These are phyloP conservation scores for Bombus confusus DNA, from an alignment of 1,140 invertebrate species.

Conservation along the genomic window DNA sequence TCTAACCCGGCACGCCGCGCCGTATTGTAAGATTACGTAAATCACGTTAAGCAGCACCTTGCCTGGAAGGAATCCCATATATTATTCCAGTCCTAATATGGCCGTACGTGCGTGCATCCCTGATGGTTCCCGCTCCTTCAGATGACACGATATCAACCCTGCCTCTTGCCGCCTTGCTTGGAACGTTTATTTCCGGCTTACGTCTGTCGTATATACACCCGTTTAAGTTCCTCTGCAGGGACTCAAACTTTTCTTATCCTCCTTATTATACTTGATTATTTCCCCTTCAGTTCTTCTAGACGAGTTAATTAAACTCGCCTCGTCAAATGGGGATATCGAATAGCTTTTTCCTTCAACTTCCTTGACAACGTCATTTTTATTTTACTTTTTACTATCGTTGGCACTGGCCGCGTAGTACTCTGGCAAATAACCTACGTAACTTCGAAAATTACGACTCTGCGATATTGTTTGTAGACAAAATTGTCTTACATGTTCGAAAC, in stretches of 20 bases:
- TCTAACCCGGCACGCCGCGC: constrained; percentile 73
- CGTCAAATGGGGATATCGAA: too few relatives aligned
- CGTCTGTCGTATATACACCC: constrained; percentile 63
- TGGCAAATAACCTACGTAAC: background rate
- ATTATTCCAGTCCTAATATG: constrained; percentile 80
- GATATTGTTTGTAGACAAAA: background rate
- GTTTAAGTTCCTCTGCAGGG: background rate
- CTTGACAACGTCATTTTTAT: background rate
- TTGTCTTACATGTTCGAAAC: too few relatives aligned
- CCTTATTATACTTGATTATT: background rate
- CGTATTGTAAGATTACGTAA: constrained; percentile 80
- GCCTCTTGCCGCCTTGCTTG: constrained; percentile 59
- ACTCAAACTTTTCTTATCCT: constrained; percentile 26
- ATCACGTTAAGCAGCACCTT: constrained; percentile 78
- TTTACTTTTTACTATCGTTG: background rate
- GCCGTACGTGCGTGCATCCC: constrained; percentile 81
- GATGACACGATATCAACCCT: constrained; percentile 77
- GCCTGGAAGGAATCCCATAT: constrained; percentile 76
- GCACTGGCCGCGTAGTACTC: too few relatives aligned
- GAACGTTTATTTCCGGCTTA: constrained; percentile 79
- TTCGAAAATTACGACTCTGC: background rate
- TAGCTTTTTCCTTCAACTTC: background rate
- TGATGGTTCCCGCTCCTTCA: constrained; percentile 73
- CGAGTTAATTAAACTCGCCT: constrained; percentile 4
- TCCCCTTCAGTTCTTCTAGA: background rate